Conservation (phyloP, 2,888 invertebrate species). For the Macaria liturata region DNA sequence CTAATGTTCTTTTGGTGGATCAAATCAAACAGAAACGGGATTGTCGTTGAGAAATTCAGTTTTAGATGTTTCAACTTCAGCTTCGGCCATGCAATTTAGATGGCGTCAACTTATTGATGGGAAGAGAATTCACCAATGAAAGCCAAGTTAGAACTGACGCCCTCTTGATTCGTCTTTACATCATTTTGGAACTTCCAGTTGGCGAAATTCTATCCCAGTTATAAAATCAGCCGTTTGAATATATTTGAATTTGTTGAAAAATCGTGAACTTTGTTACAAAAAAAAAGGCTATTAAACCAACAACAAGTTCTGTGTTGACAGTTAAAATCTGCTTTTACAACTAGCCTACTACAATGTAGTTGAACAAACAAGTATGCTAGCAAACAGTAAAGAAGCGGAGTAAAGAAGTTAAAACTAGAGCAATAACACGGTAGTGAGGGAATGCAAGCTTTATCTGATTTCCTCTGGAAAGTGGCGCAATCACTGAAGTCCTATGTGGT, state of each 20-base stretch:
- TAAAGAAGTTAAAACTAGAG: not conserved
- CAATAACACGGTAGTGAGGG: conserved; percentile 1
- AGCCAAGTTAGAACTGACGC: too few species aligned
- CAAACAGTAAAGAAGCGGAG: not conserved
- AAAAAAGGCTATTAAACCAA: too few species aligned
- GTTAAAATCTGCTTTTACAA: not conserved
- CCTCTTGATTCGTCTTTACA: too few species aligned
- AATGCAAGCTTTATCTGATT: conserved; percentile 11
- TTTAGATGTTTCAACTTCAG: not conserved
- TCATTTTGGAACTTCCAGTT: not conserved
- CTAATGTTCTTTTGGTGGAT: conserved; percentile 1
- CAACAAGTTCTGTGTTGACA: not conserved
- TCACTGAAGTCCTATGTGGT: not conserved
- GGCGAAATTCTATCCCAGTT: not conserved
- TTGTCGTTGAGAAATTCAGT: not conserved
- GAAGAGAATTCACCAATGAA: too few species aligned
- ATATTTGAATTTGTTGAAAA: too few species aligned
- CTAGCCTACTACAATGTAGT: too few species aligned
- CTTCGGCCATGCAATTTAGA: too few species aligned
- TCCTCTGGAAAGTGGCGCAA: conserved; percentile 9
- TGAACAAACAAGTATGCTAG: not conserved
- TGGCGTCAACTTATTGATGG: too few species aligned
- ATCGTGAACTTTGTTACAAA: too few species aligned
- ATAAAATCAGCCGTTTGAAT: too few species aligned
- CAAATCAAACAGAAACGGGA: not conserved